Conservation (phyloP, 2,797 vertebrate genomes). For the Amniataba percoides region DNA sequence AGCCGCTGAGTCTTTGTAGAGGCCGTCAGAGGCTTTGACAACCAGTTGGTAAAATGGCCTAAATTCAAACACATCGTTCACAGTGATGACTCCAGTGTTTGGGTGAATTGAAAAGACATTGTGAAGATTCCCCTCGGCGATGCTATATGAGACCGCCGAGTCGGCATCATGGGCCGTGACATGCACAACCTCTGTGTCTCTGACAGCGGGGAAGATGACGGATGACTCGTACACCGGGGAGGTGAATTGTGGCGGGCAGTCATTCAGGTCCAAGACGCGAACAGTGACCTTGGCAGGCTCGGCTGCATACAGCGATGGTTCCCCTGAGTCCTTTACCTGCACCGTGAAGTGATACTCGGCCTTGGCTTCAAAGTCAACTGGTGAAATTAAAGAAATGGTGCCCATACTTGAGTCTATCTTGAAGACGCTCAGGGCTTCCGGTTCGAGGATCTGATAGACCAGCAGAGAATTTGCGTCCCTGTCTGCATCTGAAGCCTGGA, state of each 20-base stretch:
- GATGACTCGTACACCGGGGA: conserved; percentile 84
- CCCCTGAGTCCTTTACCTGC: conserved; percentile 91
- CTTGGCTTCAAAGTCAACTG: conserved; percentile 90
- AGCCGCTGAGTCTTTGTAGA: conserved; percentile 87
- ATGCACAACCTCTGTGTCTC: conserved; percentile 86
- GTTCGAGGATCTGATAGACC: conserved; percentile 91
- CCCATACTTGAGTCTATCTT: conserved; percentile 92
- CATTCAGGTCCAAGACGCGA: conserved; percentile 90
- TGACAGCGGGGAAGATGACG: conserved; percentile 86
- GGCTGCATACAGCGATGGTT: conserved; percentile 87
- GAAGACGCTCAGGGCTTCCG: conserved; percentile 88
- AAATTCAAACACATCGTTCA: conserved; percentile 85
- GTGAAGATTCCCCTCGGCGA: conserved; percentile 87
- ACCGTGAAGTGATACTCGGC: conserved; percentile 89
- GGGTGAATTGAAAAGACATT: conserved; percentile 88
- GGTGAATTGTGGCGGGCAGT: conserved; percentile 91
- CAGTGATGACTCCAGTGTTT: conserved; percentile 86
- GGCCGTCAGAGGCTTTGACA: conserved; percentile 90
- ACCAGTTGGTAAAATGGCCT: conserved; percentile 83
- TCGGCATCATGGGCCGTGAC: conserved; percentile 90
- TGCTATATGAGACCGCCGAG: conserved; percentile 90
- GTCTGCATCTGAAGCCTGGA: conserved; percentile 91
- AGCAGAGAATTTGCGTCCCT: conserved; percentile 90
- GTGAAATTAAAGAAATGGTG: conserved; percentile 85
- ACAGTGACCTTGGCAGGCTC: conserved; percentile 90